These are phyloP conservation scores for Lagopus muta DNA, from an alignment of 2,113 vertebrate genomes.

Conservation along the genomic window DNA sequence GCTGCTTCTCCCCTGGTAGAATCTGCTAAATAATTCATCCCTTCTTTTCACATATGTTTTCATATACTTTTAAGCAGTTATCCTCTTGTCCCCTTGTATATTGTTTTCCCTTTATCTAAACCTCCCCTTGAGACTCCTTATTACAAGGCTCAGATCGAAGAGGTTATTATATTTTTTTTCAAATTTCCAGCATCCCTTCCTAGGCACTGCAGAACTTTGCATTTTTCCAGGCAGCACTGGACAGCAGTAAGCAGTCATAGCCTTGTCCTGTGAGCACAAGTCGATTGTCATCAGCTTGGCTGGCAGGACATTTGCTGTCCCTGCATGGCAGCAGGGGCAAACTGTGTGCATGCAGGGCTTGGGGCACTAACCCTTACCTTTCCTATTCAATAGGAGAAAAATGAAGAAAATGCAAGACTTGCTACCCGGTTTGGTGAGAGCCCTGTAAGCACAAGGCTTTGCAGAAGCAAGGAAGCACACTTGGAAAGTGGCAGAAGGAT, in stretches of 20 bases:
- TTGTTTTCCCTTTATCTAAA: conserved; percentile 29
- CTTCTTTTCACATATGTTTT: not conserved
- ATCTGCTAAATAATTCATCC: conserved; percentile 52
- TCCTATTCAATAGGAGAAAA: not conserved
- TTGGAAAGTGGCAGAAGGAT: not conserved
- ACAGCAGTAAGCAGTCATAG: not conserved
- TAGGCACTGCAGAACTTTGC: not conserved
- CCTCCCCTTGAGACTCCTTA: not conserved
- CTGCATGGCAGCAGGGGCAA: not conserved
- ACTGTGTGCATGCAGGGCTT: accelerated
- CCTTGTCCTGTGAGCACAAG: not conserved
- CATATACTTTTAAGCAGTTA: not conserved
- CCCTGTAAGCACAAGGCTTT: not conserved
- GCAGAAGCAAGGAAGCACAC: not conserved
- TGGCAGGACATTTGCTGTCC: not conserved
- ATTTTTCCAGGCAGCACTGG: not conserved
- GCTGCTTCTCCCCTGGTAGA: conserved; percentile 7
- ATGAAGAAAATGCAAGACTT: not conserved
- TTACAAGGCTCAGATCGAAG: not conserved
- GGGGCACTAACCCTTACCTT: not conserved
- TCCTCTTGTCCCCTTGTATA: not conserved
- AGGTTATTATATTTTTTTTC: not conserved
- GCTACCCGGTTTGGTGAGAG: accelerated
- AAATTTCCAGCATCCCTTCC: not conserved
- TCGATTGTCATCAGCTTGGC: not conserved